Base-by-base conservation (phyloP, 2,888 invertebrate species). In the Leucoptera coffeella region DNA sequence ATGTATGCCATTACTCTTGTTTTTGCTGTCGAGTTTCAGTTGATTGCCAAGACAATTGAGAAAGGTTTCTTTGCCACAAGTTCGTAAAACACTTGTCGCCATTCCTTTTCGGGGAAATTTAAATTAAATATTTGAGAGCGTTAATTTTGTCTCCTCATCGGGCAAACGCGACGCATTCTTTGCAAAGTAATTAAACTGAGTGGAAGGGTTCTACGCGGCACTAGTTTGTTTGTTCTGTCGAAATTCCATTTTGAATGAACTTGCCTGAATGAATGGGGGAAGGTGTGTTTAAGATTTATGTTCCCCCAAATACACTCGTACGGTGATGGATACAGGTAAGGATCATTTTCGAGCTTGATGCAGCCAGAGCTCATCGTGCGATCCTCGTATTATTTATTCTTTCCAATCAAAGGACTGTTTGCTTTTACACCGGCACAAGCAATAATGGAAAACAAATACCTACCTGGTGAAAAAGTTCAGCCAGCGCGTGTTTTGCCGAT, bases 121-220 rank as follows among this genome's bases (percentile, higher is more conserved):
- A 67, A 67, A 69, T 69, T 67, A 69, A 69, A 69, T 67, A 69
- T 67, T 67, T 65, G 65, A 61, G 67, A 57, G 56, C 61, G 67
- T 67, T 67, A 65, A 67, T 65, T 67, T 67, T 64, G 67, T 69
- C 67, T 67, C 61, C 69, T 67, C 67, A 64, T 65, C 59, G 65
- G 51, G 65, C 50, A 58, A 60, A 51, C 50, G 57, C 67, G 64
- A 64, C 67, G 67, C 69, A 67, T 69, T 69, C 69, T 69, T 69
- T 64, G 67, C 58, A 55, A 67, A 69, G 67, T 67, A 69, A 69
- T 69, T 69, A 69, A 69, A 65, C 62, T 54, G 64, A 67, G 65
- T 64, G 56, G 64, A 69, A 67, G 67, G 69, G 69, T 65, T 35
- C 54, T 59, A 50, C 52, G 48, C 55, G 56, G 49, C 43, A 55